These are phyloP conservation scores for Trichogramma evanescens DNA, from an alignment of 2,888 invertebrate genomes.

Conservation along the genomic window DNA sequence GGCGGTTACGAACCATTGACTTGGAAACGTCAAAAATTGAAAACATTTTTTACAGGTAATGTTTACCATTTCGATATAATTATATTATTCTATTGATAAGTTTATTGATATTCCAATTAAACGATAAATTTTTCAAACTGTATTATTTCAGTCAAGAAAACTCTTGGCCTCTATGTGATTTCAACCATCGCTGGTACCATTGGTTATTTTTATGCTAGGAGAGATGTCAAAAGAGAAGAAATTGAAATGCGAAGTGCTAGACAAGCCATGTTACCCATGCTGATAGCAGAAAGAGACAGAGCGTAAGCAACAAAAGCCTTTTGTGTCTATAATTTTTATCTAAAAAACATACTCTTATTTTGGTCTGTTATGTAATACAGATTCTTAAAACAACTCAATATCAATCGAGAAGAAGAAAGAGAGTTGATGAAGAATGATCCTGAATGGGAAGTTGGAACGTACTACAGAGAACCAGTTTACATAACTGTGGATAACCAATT, in stretches of 20 bases:
- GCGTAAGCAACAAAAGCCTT: constrained; percentile 49
- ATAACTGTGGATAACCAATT: constrained; percentile 53
- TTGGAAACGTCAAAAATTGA: constrained; percentile 54
- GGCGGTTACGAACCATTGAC: constrained; percentile 82
- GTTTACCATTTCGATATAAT: background rate
- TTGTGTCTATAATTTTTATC: background rate
- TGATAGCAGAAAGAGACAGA: constrained; percentile 79
- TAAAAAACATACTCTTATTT: background rate
- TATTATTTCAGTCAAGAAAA: constrained; percentile 29
- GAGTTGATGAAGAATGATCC: constrained; percentile 85
- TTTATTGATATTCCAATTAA: background rate
- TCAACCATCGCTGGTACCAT: constrained; percentile 55
- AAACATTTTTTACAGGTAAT: constrained; percentile 31
- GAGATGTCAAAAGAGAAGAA: constrained; percentile 51
- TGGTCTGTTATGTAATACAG: constrained; percentile 37
- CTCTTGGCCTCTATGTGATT: constrained; percentile 33
- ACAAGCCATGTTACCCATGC: constrained; percentile 68
- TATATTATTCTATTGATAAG: background rate
- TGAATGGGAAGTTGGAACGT: constrained; percentile 87
- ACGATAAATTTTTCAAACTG: background rate
- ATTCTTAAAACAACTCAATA: constrained; percentile 66
- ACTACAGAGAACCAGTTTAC: constrained; percentile 76
- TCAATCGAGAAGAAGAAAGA: constrained; percentile 76
- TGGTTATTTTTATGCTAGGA: constrained; percentile 54
- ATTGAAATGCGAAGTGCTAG: constrained; percentile 73